Evolutionary conservation across 2,113 vertebrate species (phyloP), one percentile per base, ranked within the genome.

Genomic region (Sardina pilchardus): DNA sequence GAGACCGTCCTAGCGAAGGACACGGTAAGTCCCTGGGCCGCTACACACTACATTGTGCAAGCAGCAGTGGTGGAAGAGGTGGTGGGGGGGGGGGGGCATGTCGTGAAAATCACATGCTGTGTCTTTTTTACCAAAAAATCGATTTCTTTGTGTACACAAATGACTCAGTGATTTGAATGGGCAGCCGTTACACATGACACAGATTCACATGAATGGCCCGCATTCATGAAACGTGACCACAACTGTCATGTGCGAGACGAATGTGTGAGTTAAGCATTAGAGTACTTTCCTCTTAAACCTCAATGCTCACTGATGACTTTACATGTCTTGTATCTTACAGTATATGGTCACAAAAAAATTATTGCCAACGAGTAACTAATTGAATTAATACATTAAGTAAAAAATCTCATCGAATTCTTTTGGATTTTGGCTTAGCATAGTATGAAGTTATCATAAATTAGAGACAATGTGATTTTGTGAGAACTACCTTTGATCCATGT

Each of bases 1-100:
- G 98, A 99, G 91, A 96, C 95, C 0, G 92, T 99, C 86, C 93
- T 99, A 81, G 97, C 97, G 0, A 83, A 96, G 1, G 86, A 93
- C 30, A 88, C 94, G 95, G 98, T 98, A 93, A 42, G 90, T 50
- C 0, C 44, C 2, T 17, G 14, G 5, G 12, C 63, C 36, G 47
- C 56, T 1, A 24, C 39, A 82, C 10, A 82, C 24, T 81, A 59
- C 19, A 67, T 9, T 78, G 14, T 17, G 26, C 34, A 16, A 39
- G 71, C 12, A 39, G 30, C 34, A 78, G 34, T 78, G 71, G 30
- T 36, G 4, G 30, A 78, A 34, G n/a, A n/a, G n/a, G n/a, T n/a
- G n/a, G n/a, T n/a, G n/a, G n/a, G n/a, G 10, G 63, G 71, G 71
- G 17, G 30, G 30, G 26, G 21, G 10, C 30, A 78, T 78, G 71